Base-by-base conservation (phyloP, 2,797 vertebrate genomes). In the Lycodopsis pacificus region DNA sequence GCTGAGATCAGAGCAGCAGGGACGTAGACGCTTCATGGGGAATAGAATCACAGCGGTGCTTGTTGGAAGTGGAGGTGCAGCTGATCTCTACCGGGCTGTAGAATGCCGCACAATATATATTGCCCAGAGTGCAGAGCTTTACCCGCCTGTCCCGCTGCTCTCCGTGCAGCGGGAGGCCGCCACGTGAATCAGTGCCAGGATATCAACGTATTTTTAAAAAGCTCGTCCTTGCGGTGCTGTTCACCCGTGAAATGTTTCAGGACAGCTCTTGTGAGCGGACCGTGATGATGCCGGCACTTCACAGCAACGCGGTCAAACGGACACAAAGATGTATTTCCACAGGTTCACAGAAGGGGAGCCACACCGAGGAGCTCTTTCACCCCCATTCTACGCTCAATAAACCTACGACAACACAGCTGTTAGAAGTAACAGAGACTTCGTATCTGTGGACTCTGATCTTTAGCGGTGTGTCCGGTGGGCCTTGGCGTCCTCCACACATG, bases 211-310 rank as follows among this genome's bases (percentile, higher is more conserved):
- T 7, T 7, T 34, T 7, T 34, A 15, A 61, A 36, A 57, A 54
- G 42, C 12, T 10, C 1, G 78, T 57, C 83, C 84, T 87, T 80
- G 79, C 20, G 4, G 65, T 4, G 62, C 46, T 62, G 10, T 40
- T 86, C 86, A 84, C 63, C 80, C 71, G 69, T 82, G 65, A 79
- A 65, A 62, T 86, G 81, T 84, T 77, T 81, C 79, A 74, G 59
- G 74, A 82, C 73, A n/a, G 62, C 71, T 75, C 56, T 58, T 61
- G 76, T 73, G 70, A 75, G 71, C 66, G 5, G 82, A 79, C 67
- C 49, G 13, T 25, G 9, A 38, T 51, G 81, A 65, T 57, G 71
- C 72, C 1, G 20, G 57, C 70, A 56, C 59, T 46, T 71, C 13
- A 57, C 17, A 44, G 40, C 22, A 30, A 72, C 34, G n/a, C 0